Conservation (phyloP, 2,113 vertebrate species). For the Nettapus auritus region DNA sequence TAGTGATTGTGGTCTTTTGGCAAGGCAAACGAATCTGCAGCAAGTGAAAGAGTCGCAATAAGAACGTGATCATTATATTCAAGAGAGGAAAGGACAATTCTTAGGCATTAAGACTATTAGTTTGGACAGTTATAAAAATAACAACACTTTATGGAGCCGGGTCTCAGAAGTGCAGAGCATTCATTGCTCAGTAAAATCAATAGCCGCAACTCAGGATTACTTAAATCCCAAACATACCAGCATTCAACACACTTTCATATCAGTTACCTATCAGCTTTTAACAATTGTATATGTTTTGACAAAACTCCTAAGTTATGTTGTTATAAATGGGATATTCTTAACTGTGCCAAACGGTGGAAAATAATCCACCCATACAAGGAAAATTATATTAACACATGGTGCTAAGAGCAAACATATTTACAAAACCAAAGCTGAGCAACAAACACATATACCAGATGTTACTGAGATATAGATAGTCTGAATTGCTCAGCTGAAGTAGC, state of each 20-base stretch:
- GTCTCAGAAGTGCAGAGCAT: slow-evolving; percentile 45
- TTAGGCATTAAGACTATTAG: not conserved
- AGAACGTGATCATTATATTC: not conserved
- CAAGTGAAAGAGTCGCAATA: not conserved
- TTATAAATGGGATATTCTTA: slow-evolving; percentile 15
- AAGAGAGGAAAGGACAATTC: slow-evolving; percentile 4
- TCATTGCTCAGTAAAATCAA: slow-evolving; percentile 48
- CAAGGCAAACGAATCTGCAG: slow-evolving; percentile 11
- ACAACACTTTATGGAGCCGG: not conserved
- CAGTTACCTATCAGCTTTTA: not conserved
- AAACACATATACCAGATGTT: slow-evolving; percentile 63
- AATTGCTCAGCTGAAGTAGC: slow-evolving; percentile 43
- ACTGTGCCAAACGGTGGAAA: slow-evolving; percentile 14
- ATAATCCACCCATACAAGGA: slow-evolving; percentile 47
- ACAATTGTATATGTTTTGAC: not conserved
- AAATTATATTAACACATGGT: slow-evolving; percentile 56
- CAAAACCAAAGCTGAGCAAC: slow-evolving; percentile 43
- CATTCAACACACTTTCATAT: not conserved
- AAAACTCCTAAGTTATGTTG: slow-evolving; percentile 7
- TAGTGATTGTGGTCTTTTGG: slow-evolving; percentile 1
- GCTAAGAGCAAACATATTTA: slow-evolving; percentile 59
- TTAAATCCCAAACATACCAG: not conserved
- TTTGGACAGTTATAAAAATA: slow-evolving; percentile 37
- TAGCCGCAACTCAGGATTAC: not conserved
- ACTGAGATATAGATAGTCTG: slow-evolving; percentile 45